phyloP scores from a whole-genome alignment of 2,888 invertebrate species.

The Drosophila recens region DNA sequence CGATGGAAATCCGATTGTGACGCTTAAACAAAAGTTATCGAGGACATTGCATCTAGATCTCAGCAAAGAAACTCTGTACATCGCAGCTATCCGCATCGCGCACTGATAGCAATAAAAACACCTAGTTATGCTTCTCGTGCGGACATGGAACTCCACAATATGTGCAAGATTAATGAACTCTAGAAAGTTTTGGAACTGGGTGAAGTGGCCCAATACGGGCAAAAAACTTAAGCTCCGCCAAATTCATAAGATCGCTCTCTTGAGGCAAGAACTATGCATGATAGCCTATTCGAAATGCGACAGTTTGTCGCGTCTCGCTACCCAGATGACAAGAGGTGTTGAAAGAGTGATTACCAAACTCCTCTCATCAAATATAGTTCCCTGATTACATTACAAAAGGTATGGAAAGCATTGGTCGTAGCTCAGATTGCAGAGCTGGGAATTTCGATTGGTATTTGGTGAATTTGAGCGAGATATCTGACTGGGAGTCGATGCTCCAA shows the following conservation, averaged over 20 bases:
- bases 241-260: too few species aligned
- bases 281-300: not conserved
- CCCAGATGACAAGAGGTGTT: not conserved
- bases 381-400: not conserved
- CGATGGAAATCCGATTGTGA: not conserved
- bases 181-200: not conserved
- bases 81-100: not conserved
- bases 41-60: too few species aligned
- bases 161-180: not conserved
- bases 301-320: not conserved
- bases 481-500: not conserved
- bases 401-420: not conserved
- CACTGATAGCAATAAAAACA: not conserved
- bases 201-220: too few species aligned
- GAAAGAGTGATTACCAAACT: not conserved
- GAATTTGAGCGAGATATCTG: not conserved
- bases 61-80: too few species aligned
- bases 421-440: not conserved
- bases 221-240: too few species aligned
- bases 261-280: too few species aligned
- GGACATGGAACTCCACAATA: not conserved
- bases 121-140: too few species aligned
- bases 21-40: too few species aligned
- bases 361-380: not conserved
- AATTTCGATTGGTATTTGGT: constrained; percentile 1